Base-by-base conservation (phyloP, 2,797 vertebrate species). In the Lophius americanus region DNA sequence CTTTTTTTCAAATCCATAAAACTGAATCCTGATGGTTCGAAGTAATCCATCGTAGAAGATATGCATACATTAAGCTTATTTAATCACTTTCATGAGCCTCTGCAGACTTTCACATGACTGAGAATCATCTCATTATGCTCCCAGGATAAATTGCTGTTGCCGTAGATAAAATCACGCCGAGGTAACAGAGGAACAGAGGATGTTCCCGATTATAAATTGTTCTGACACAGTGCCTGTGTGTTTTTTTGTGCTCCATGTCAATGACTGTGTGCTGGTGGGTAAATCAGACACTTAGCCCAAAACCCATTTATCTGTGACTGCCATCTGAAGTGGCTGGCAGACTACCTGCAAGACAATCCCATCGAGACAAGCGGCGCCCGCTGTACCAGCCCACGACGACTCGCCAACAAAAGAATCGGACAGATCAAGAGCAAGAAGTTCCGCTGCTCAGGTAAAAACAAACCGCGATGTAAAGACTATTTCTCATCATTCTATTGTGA, bases 401-500 rank as follows among this genome's bases (percentile, higher is more conserved):
- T 99, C 7, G 96, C 97, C 90, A 99, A 98, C 94, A 98, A 99
- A 73, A 96, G 98, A 76, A 99, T 99, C 0, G 96, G 97, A n/a
- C 98, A 99, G 90, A 97, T 99, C 92, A 99, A 98, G 91, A 99
- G 98, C 98, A 99, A 98, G 92, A 99, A 99, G 88, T 99, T 99
- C 85, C 96, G 98, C 77, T 99, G 98, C 92, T 99, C 98, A 1
- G 97, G 98, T 99, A 94, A 93, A 93, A 89, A 94, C 93, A 83
- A 93, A 3, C 44, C 5, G 43, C 5, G 9, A 8, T 3, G 12
- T 11, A 7, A 39, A 47, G 7, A 33, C 39, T 44, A 5, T 50
- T 43, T 53, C 6, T 37, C 14, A 59, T 68, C 14, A 51, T 7
- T 42, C 42, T 61, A 51, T 73, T 7, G 10, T 35, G 9, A 7